phyloP scores from a whole-genome alignment of 2,888 invertebrate species.

The Ormyrus pomaceus region DNA sequence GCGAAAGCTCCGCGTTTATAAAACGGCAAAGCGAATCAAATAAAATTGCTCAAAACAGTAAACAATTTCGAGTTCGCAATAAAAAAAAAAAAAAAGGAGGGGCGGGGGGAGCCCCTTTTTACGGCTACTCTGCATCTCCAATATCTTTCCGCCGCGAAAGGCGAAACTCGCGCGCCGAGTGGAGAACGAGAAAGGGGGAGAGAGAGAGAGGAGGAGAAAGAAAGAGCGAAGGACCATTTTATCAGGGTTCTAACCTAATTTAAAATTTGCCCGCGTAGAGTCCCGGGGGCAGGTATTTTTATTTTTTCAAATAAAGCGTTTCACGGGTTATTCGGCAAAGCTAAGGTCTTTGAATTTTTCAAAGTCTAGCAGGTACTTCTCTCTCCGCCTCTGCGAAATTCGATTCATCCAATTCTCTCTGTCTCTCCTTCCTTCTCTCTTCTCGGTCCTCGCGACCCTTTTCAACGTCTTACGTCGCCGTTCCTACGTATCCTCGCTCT shows the following conservation, averaged over 20 bases:
- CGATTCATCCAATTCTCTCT: constrained; percentile 19
- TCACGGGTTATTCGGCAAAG: constrained; percentile 44
- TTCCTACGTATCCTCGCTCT: neutral
- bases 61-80: constrained; percentile 5
- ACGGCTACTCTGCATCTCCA: constrained; percentile 11
- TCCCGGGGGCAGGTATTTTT: constrained; percentile 2
- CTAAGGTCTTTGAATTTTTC: constrained; percentile 58
- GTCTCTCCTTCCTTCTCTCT: constrained; percentile 38
- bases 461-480: constrained; percentile 16
- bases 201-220: neutral
- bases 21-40: neutral
- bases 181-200: neutral
- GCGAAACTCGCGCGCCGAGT: neutral
- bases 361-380: constrained; percentile 48
- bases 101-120: neutral
- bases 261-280: constrained; percentile 20
- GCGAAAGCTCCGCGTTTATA: no score
- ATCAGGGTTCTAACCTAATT: constrained; percentile 37
- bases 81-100: neutral
- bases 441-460: constrained; percentile 32
- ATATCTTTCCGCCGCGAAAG: neutral
- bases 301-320: constrained; percentile 40
- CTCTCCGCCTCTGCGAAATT: constrained; percentile 38
- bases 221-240: neutral
- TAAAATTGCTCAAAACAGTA: constrained; percentile 1